These are phyloP conservation scores for Diphyllodes magnificus DNA, from an alignment of 2,113 vertebrate genomes.

Conservation along the genomic window DNA sequence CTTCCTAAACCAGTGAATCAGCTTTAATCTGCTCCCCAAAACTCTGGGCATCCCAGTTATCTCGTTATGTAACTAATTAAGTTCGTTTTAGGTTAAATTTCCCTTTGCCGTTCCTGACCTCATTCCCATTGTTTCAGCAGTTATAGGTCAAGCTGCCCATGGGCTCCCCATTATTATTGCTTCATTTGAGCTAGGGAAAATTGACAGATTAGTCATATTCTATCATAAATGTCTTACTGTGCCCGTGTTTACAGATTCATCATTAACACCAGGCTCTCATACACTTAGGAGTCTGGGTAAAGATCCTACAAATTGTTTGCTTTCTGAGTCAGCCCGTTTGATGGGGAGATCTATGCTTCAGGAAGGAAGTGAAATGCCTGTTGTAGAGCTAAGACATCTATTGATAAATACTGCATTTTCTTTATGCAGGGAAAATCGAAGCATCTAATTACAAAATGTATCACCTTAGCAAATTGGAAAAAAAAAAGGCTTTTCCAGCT, in stretches of 20 bases:
- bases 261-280: not conserved
- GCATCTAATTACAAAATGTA: rapidly evolving
- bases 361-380: not conserved
- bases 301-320: not conserved
- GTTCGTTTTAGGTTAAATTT: not conserved
- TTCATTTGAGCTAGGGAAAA: not conserved
- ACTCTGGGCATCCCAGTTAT: not conserved
- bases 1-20: not conserved
- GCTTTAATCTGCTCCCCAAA: not conserved
- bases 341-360: not conserved
- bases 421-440: not conserved
- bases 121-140: not conserved
- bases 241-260: not conserved
- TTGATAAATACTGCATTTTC: not conserved
- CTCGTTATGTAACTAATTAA: not conserved
- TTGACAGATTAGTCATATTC: not conserved
- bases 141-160: rapidly evolving
- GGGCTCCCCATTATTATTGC: not conserved
- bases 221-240: not conserved
- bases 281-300: not conserved
- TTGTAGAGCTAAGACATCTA: not conserved
- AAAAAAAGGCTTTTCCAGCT: not conserved
- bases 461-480: not conserved
- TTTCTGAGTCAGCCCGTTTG: slow-evolving; percentile 34
- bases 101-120: not conserved